Evolutionary conservation across 2,888 invertebrate genomes (phyloP).

Genomic region (Blastobasis lacticolella): DNA sequence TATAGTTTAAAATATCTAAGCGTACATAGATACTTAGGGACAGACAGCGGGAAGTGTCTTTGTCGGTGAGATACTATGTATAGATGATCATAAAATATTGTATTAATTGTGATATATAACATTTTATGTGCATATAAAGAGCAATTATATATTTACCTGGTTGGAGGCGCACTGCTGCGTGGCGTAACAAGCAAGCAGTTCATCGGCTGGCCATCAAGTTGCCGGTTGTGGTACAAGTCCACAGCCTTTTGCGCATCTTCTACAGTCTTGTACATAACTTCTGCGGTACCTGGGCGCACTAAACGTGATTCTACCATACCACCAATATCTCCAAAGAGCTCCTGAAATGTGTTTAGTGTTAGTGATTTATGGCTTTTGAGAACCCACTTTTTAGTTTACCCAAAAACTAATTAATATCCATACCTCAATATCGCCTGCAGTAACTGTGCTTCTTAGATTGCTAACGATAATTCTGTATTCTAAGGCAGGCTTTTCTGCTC

Average conservation of each 20-base stretch:
- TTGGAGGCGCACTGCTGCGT: constrained; percentile 39
- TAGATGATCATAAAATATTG: too few relatives aligned
- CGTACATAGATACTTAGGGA: too few relatives aligned
- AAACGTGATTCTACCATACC: constrained; percentile 88
- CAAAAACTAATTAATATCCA: not conserved
- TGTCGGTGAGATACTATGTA: too few relatives aligned
- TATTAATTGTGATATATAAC: too few relatives aligned
- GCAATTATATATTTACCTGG: constrained; percentile 26
- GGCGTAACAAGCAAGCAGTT: constrained; percentile 90
- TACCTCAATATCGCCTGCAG: constrained; percentile 92
- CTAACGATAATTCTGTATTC: constrained; percentile 93
- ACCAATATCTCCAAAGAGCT: constrained; percentile 94
- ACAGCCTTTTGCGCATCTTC: constrained; percentile 93
- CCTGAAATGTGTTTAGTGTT: constrained; percentile 63
- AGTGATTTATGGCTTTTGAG: too few relatives aligned
- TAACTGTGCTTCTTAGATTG: constrained; percentile 89
- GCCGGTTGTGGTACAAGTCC: constrained; percentile 93
- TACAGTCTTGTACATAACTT: constrained; percentile 90
- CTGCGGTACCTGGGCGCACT: constrained; percentile 90
- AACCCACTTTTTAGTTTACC: too few relatives aligned
- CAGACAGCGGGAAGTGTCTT: too few relatives aligned
- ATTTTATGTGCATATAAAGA: too few relatives aligned
- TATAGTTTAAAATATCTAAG: too few relatives aligned
- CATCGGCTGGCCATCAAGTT: constrained; percentile 95
- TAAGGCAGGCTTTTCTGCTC: constrained; percentile 46